Evolutionary conservation across 2,113 vertebrate species (phyloP).

Genomic region (Labeo catla): DNA sequence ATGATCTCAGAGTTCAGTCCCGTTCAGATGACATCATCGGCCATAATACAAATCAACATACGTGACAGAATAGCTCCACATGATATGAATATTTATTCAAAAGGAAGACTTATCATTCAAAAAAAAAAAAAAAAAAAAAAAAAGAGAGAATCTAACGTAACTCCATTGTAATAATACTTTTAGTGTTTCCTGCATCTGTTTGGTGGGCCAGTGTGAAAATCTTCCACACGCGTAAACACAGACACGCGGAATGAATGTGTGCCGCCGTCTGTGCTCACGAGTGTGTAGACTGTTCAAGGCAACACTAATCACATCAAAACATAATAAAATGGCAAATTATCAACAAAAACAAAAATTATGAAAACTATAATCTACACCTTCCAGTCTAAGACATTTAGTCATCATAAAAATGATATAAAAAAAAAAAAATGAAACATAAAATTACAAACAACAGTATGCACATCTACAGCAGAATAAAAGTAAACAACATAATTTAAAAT

Average conservation of each 20-base stretch:
- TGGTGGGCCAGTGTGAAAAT: conserved; percentile 63
- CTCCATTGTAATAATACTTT: conserved; percentile 53
- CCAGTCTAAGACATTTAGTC: conserved; percentile 66
- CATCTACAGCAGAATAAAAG: conserved; percentile 63
- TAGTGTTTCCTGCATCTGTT: conserved; percentile 66
- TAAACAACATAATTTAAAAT: conserved; percentile 60
- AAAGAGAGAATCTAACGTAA: conserved; percentile 56
- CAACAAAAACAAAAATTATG: conserved; percentile 62
- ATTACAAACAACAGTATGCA: conserved; percentile 66
- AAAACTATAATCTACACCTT: conserved; percentile 64
- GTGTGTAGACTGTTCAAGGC: conserved; percentile 67
- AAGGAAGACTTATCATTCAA: conserved; percentile 79
- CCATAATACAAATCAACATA: conserved; percentile 70
- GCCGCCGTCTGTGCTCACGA: conserved; percentile 57
- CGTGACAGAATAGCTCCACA: conserved; percentile 66
- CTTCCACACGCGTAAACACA: conserved; percentile 51
- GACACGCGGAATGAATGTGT: conserved; percentile 62
- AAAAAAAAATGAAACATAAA: conserved; percentile 48
- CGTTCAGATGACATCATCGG: conserved; percentile 70
- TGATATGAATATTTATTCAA: conserved; percentile 78
- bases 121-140: conserved; percentile 59
- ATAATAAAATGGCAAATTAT: conserved; percentile 61
- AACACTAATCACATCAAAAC: conserved; percentile 76
- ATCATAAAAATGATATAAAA: conserved; percentile 48
- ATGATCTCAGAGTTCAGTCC: conserved; percentile 49